A percentile compares a stretch with the other conserved stretches of the same genome.
These are phyloP conservation scores for Mirounga angustirostris DNA, from an alignment of 2,113 vertebrate genomes.

Conservation along the genomic window DNA sequence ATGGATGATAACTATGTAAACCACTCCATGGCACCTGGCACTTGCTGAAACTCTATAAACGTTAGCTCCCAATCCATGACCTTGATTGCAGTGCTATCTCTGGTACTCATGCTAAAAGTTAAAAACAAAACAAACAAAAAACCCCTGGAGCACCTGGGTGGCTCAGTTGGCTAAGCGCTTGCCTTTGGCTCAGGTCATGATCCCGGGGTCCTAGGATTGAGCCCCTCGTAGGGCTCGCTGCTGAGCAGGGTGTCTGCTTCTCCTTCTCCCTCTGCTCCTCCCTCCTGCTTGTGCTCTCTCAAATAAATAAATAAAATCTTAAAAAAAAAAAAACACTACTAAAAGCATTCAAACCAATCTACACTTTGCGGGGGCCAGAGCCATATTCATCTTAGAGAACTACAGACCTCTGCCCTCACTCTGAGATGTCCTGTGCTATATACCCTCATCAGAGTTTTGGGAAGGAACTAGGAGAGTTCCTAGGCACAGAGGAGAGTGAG, in stretches of 20 bases:
- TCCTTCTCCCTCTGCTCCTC: neutral
- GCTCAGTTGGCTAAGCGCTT: neutral
- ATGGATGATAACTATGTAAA: neutral
- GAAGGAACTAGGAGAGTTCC: neutral
- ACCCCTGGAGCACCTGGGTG: neutral
- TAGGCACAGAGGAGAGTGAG: neutral
- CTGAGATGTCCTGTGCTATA: neutral
- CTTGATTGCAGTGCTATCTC: neutral
- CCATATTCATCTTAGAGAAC: neutral
- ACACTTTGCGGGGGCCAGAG: accelerated
- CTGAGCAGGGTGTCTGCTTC: neutral
- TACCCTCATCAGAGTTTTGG: neutral
- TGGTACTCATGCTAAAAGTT: neutral
- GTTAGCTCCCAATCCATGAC: neutral
- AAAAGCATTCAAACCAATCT: neutral
- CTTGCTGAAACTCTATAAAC: neutral
- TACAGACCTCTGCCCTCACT: neutral
- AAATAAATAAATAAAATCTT: neutral
- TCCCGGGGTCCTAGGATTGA: neutral
- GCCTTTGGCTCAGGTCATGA: neutral
- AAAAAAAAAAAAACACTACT: neutral
- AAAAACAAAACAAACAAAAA: neutral
- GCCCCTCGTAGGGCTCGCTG: neutral
- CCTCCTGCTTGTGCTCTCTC: neutral
- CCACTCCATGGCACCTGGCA: neutral